Percentiles rank a stretch among this genome's conserved stretches.
These are phyloP conservation scores for Eleutherodactylus coqui DNA, from an alignment of 2,797 vertebrate genomes.

Conservation along the genomic window DNA sequence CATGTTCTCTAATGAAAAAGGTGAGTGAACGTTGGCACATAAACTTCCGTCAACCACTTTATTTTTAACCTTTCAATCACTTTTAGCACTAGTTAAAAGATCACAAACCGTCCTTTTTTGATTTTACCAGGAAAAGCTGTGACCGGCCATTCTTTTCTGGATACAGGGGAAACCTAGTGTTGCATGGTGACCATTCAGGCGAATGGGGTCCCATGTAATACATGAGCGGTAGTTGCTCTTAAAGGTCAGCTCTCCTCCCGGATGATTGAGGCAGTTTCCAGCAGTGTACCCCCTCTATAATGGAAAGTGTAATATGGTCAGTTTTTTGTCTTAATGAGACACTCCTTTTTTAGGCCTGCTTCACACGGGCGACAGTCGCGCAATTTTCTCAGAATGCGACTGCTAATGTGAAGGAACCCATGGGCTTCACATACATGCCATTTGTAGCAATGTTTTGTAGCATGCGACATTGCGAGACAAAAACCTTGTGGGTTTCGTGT, in stretches of 20 bases:
- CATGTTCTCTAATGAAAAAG: constrained; percentile 94
- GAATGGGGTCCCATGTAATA: neutral
- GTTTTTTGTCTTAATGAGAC: no score
- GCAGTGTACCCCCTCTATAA: no score
- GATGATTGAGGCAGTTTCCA: no score
- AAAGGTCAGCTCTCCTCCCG: neutral
- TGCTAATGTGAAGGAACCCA: no score
- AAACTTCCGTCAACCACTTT: neutral
- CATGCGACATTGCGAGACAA: no score
- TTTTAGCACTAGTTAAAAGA: neutral
- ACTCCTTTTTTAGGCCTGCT: no score
- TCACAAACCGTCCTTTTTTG: neutral
- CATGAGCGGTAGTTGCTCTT: neutral
- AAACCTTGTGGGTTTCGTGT: no score
- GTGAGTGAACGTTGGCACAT: constrained; percentile 71
- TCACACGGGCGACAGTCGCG: no score
- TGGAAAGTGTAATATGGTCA: no score
- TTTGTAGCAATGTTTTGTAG: no score
- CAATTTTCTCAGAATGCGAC: no score
- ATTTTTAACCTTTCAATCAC: neutral
- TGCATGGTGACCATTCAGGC: neutral
- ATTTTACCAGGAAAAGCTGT: neutral
- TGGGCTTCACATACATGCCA: no score
- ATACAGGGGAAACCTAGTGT: neutral
- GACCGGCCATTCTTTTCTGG: neutral